phyloP scores from a whole-genome alignment of 2,113 vertebrate species.

The Brachionichthys hirsutus region DNA sequence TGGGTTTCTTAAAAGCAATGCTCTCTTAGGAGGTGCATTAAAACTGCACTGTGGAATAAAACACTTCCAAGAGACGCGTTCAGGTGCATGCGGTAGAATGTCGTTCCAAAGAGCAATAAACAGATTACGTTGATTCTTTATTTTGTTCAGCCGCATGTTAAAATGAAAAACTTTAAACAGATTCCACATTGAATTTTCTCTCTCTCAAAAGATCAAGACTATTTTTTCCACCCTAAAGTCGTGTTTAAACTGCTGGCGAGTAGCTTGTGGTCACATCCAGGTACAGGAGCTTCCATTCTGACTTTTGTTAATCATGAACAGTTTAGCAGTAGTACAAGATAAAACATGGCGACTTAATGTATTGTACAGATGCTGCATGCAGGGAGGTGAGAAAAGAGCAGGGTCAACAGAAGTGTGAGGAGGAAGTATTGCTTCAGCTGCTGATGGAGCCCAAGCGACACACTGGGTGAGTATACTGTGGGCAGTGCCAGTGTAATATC shows the following conservation, averaged over 20 bases:
- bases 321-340: not conserved
- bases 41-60: not conserved
- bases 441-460: constrained; percentile 29
- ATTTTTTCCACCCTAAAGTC: too few species aligned
- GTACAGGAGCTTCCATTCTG: not conserved
- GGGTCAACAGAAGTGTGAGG: constrained; percentile 36
- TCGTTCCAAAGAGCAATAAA: constrained; percentile 1
- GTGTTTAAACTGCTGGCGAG: not conserved
- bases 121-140: too few species aligned
- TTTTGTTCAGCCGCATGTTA: too few species aligned
- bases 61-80: not conserved
- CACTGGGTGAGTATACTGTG: constrained; percentile 51
- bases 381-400: constrained; percentile 8
- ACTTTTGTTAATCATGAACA: constrained; percentile 5
- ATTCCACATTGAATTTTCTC: too few species aligned
- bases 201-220: not conserved
- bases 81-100: not conserved
- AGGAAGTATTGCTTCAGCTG: constrained; percentile 63
- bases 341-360: constrained; percentile 1
- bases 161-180: too few species aligned
- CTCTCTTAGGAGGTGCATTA: constrained; percentile 3
- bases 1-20: constrained; percentile 11
- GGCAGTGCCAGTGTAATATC: constrained; percentile 72
- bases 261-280: not conserved
- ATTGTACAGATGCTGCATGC: constrained; percentile 5